Conservation (phyloP, 2,797 vertebrate species). For the Distichodus sexfasciatus region DNA sequence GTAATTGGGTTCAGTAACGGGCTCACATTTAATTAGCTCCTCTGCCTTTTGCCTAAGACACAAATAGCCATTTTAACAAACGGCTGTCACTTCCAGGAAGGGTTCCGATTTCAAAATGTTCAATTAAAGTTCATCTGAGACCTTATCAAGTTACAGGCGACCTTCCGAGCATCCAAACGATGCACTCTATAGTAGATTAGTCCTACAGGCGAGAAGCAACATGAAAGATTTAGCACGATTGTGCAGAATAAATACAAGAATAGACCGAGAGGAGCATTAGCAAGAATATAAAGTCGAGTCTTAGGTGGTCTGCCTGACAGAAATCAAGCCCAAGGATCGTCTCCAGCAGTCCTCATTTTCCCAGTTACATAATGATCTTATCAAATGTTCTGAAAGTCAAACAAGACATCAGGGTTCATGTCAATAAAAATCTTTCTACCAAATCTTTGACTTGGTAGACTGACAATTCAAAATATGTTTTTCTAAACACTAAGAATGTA, state of each 20-base stretch:
- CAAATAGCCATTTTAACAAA: not conserved
- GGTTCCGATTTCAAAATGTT: not conserved
- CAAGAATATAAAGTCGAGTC: not conserved
- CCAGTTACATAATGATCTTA: not conserved
- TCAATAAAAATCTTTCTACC: too few species aligned
- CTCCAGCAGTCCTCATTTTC: not conserved
- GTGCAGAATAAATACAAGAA: not conserved
- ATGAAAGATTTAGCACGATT: not conserved
- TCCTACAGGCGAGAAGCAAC: not conserved
- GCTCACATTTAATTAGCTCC: not conserved
- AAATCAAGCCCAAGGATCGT: not conserved
- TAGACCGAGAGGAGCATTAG: not conserved
- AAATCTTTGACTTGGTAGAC: too few species aligned
- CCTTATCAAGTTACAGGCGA: not conserved
- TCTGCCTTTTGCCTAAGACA: not conserved
- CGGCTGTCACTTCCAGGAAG: not conserved
- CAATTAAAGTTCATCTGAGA: not conserved
- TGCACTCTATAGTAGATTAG: too few species aligned
- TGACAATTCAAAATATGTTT: too few species aligned
- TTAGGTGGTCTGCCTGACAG: not conserved
- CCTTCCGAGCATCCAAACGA: too few species aligned
- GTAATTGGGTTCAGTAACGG: not conserved
- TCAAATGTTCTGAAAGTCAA: constrained; percentile 1
- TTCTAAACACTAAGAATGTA: too few species aligned
- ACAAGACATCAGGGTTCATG: too few species aligned